Conservation (phyloP, 1,140 invertebrate species). For the Aphaenogaster floridana region DNA sequence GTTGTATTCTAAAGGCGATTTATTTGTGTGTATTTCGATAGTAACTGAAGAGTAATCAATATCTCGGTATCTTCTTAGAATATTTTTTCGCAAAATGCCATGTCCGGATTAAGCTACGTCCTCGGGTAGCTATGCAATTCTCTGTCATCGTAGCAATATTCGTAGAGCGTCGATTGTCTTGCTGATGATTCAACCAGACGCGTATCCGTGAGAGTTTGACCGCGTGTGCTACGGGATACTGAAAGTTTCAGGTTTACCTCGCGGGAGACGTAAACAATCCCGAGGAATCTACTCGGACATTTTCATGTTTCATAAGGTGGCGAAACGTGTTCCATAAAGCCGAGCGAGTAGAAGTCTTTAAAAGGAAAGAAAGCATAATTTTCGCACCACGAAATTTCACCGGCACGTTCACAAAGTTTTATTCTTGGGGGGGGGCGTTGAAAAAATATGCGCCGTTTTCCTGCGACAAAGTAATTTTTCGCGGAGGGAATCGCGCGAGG, state of each 20-base stretch:
- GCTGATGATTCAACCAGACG: background rate
- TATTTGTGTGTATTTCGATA: background rate
- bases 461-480: conserved; percentile 21
- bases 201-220: background rate
- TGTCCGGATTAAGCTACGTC: background rate
- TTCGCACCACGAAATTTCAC: background rate
- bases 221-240: background rate
- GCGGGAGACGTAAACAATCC: conserved; percentile 14
- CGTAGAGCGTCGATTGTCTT: background rate
- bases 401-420: conserved; percentile 47
- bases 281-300: conserved; percentile 6
- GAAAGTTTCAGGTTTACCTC: conserved; percentile 25
- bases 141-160: background rate
- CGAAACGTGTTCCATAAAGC: conserved; percentile 19
- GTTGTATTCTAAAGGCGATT: background rate
- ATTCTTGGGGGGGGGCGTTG: background rate
- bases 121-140: background rate
- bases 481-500: background rate
- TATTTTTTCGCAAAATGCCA: background rate
- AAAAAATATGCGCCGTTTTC: no score
- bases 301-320: conserved; percentile 42
- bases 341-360: background rate
- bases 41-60: background rate
- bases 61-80: background rate
- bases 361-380: no score